Base-by-base conservation (phyloP, 2,888 invertebrate genomes). In the Pegoplata infirma region DNA sequence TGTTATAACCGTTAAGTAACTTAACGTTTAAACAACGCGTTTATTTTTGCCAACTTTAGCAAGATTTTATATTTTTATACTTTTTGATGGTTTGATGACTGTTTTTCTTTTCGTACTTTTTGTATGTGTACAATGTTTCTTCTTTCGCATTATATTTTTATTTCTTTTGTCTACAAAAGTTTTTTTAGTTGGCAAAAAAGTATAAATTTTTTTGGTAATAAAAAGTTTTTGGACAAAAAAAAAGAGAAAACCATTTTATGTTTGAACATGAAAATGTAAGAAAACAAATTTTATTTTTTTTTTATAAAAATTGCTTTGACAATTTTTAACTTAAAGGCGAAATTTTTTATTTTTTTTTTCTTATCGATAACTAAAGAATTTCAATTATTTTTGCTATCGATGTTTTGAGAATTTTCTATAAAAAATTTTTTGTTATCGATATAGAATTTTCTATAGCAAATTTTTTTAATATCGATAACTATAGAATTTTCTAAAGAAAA, bases 21-120 rank as follows among this genome's bases (percentile, higher is more conserved):
- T 78, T 53, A 58, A 73, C 12, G 73, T 72, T n/a, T 71, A 55
- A 72, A 69, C 40, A 76, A 71, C 53, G 47, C 68, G 14, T 73
- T 36, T 12, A 56, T 56, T 56, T 63, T 63, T 36, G 53, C 46
- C 23, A 36, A 53, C 56, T 73, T 58, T 28, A 19, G 40, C 32
- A 44, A 73, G 40, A 53, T 46, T 25, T 32, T 21, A n/a, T 46
- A 25, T 67, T 59, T 72, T 72, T 23, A 8, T 40, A 28, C 23
- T 46, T 58, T 73, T 72, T 58, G 73, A 73, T 51, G 56, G 40
- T 49, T 69, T 51, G 51, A 64, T 63, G 73, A 46, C 32, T 61
- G 51, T 32, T 64, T 76, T 56, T 28, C 6, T 47, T 32, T n/a
- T n/a, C n/a, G n/a, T n/a, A n/a, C n/a, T n/a, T n/a, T n/a, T n/a